phyloP scores from a whole-genome alignment of 2,888 invertebrate species.

The Drosophila meridiana region DNA sequence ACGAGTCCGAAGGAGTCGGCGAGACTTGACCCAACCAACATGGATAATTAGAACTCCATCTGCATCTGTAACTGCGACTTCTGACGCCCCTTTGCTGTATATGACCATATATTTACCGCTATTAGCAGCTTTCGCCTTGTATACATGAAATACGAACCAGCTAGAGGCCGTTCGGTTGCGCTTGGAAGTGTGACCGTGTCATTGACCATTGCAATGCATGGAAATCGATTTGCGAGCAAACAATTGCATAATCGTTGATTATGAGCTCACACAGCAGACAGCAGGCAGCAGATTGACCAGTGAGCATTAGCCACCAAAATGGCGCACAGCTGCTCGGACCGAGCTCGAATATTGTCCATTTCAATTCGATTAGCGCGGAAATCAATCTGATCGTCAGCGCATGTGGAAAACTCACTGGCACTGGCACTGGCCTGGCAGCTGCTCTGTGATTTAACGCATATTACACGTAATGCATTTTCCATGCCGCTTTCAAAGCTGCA shows the following conservation, averaged over 20 bases:
- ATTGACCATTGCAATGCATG: conserved; percentile 59
- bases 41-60: conserved; percentile 53
- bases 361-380: conserved; percentile 72
- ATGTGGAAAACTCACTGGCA: conserved; percentile 47
- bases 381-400: conserved; percentile 62
- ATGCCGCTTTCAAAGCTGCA: conserved; percentile 48
- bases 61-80: conserved; percentile 50
- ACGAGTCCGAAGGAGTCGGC: conserved; percentile 19
- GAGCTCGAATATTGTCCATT: conserved; percentile 52
- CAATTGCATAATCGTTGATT: conserved; percentile 69
- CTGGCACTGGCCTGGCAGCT: conserved; percentile 21
- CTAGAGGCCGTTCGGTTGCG: neutral
- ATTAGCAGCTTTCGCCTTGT: conserved; percentile 32
- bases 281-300: neutral
- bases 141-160: conserved; percentile 36
- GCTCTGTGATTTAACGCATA: conserved; percentile 71
- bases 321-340: conserved; percentile 36
- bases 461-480: conserved; percentile 73
- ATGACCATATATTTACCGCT: conserved; percentile 42
- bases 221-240: conserved; percentile 62
- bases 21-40: conserved; percentile 18
- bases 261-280: conserved; percentile 35
- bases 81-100: conserved; percentile 65
- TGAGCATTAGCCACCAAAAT: conserved; percentile 33
- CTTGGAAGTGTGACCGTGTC: conserved; percentile 33